Conservation (phyloP, 64 coral and sea anemone genomes). For the Platygyra sinensis region DNA sequence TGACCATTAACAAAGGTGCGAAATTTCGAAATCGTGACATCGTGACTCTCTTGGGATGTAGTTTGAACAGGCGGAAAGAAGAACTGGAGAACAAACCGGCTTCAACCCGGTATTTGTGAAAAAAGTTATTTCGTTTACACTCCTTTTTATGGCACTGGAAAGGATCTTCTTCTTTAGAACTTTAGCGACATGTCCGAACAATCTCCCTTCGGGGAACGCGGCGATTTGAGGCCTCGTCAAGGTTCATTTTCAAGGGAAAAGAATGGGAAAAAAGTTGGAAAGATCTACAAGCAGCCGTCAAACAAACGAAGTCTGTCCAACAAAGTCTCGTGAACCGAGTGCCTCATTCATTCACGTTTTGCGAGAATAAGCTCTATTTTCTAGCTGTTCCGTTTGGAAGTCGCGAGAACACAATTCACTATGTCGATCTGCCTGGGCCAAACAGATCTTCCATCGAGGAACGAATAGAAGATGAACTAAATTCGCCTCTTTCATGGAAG, state of each 20-base stretch:
- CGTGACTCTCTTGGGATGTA: slow-evolving; percentile 7
- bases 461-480: not conserved
- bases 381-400: slow-evolving; percentile 84
- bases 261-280: slow-evolving; percentile 74
- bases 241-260: not conserved
- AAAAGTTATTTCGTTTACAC: not conserved
- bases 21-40: slow-evolving; percentile 56
- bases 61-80: slow-evolving; percentile 3
- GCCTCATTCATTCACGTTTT: slow-evolving; percentile 94
- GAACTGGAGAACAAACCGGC: not conserved
- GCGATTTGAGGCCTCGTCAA: slow-evolving; percentile 41
- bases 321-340: slow-evolving; percentile 85
- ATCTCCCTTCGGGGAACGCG: slow-evolving; percentile 41
- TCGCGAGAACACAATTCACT: slow-evolving; percentile 92
- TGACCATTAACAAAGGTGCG: slow-evolving; percentile 30
- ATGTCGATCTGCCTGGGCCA: slow-evolving; percentile 72
- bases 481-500: slow-evolving; percentile 68
- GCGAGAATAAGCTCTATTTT: slow-evolving; percentile 87
- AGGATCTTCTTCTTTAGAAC: not conserved
- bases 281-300: slow-evolving; percentile 87
- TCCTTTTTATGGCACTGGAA: slow-evolving; percentile 47
- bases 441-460: not conserved
- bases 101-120: not conserved
- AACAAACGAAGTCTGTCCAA: slow-evolving; percentile 72
- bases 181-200: slow-evolving; percentile 27